Evolutionary conservation across 2,113 vertebrate genomes (phyloP), one percentile per base, ranked within the genome.

Genomic region (Xenopus laevis): DNA sequence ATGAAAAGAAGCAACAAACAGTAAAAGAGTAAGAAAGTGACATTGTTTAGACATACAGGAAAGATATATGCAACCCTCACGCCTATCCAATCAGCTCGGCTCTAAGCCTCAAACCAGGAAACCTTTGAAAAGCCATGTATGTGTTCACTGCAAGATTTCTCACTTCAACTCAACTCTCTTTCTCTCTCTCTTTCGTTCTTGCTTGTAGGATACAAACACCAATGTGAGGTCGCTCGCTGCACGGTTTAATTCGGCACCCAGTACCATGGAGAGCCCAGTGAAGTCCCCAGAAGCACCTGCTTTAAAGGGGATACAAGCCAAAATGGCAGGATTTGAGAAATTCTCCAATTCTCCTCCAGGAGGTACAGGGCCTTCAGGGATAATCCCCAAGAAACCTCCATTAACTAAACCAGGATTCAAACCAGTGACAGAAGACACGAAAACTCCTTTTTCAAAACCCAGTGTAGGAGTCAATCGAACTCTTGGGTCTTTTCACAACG

Each of bases 141-240:
- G 63, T 81, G 84, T 83, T 79, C 69, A 61, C 68, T 83, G 73
- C 77, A 81, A 65, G n/a, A 82, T 77, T 83, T 86, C 81, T 82
- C 79, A 72, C 70, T 55, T 16, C 78, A 85, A 52, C 33, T 82
- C 27, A 40, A 40, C 33, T 84, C 82, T 57, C 83, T 80, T 81
- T 44, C 67, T 76, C 79, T 73, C 15, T 55, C 15, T 16, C 15
- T n/a, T 55, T 55, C 33, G 5, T 27, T 65, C 83, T 0, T 85
- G 20, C 33, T 81, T 81, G 50, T 73, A 96, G 96, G 84, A 83
- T 78, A 76, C 8, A 50, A 93, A 87, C 63, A 1, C 84, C 46
- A 80, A 88, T 74, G 91, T 97, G 13, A 97, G 86, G 81, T 80
- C 91, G 27, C 92, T 97, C 17, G 94, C 93, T 92, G 94, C 91